Base-by-base conservation (phyloP, 23 tunicate species). In the Diplosoma virens region DNA sequence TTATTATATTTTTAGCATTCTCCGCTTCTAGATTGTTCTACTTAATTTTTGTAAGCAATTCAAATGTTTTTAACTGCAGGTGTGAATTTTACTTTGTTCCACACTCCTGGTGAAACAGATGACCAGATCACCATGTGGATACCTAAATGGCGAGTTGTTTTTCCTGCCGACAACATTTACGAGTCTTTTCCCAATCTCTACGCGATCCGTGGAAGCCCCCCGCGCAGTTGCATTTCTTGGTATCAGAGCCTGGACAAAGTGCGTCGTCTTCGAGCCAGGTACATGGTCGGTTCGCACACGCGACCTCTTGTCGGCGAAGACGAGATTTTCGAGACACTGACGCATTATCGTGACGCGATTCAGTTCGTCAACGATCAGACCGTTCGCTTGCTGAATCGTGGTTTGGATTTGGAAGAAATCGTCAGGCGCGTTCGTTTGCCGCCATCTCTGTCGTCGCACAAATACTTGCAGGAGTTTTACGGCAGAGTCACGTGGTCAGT, bases 51-150 rank as follows among this genome's bases (percentile, higher is more conserved):
- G 21, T n/a, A n/a, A 9, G 6, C 14, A 20, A 7, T n/a, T 11
- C 14, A 41, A 14, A 9, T 9, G 14, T 7, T 7, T 7, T 14
- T 55, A 4, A 14, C 4, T 61, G 3, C 35, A 61, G 69, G 69
- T 5, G 21, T 61, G 3, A 22, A 61, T 5, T 61, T 82, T 67
- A 70, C 86, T 31, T 70, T 89, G 18, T 71, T 89, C 31, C 93
- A 93, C 80, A 86, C 98, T 22, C 98, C 98, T 46, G 98, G 98
- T 26, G 98, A 94, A 73, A 87, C 98, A 1, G 85, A 94, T 71
- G 98, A 94, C 72, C 90, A 94, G 48, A 82, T 72, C 3, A 73
- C 94, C 3, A 81, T 94, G 21, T 87, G 89, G 94, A 46, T 94
- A 31, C 95, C 98, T 1, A 82, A 87, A 50, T 53, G 58, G 66